Percentiles rank a stretch among this genome's conserved stretches.
Evolutionary conservation across 2,797 vertebrate species (phyloP).

Genomic region (Ciconia nigra): DNA sequence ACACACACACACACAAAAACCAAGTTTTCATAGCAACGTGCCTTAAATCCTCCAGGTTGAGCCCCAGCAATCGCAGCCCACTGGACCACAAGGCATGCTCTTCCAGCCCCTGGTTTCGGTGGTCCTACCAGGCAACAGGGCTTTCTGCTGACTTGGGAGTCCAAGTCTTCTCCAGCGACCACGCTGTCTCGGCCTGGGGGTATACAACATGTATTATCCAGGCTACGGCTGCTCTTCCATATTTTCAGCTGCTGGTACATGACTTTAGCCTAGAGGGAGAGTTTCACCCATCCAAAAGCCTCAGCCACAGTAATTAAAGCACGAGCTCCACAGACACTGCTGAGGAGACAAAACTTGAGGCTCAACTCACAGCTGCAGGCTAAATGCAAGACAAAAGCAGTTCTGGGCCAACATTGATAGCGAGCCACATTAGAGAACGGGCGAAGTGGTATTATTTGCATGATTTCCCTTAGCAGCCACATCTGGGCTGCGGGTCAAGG

Average conservation of each 20-base stretch:
- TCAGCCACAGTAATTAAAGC: background rate
- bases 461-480: background rate
- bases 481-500: background rate
- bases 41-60: background rate
- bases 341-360: background rate
- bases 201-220: too few species aligned
- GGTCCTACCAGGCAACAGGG: background rate
- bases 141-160: background rate
- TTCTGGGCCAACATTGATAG: background rate
- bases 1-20: background rate
- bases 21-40: background rate
- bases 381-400: background rate
- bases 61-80: background rate
- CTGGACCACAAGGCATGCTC: background rate
- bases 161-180: background rate
- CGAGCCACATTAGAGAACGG: fast-evolving
- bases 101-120: background rate
- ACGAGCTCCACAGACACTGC: background rate
- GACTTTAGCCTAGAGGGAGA: background rate
- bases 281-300: background rate
- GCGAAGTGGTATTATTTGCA: background rate
- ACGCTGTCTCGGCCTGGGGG: background rate
- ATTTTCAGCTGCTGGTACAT: background rate
- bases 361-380: background rate
- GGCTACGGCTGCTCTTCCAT: background rate